Percentiles rank a stretch among this genome's conserved stretches.
These are phyloP conservation scores for Podarcis raffonei DNA, from an alignment of 2,113 vertebrate species.

Conservation along the genomic window DNA sequence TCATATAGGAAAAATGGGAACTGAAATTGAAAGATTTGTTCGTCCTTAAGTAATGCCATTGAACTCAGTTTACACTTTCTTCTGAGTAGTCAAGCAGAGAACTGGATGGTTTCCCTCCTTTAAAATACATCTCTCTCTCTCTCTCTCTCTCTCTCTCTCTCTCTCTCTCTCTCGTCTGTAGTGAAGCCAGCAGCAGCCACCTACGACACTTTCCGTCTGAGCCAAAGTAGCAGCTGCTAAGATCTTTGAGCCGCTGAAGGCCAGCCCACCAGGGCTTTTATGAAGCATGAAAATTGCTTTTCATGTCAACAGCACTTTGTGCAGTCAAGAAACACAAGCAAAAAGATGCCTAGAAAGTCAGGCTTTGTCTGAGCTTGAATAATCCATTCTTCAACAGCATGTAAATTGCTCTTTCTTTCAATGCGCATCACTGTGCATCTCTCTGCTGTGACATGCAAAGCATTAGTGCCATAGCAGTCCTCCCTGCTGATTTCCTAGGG, in stretches of 20 bases:
- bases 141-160: neutral
- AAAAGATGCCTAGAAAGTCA: conserved; percentile 37
- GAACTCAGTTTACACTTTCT: no score
- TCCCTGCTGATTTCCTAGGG: conserved; percentile 14
- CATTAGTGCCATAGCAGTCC: conserved; percentile 1
- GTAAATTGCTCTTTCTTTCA: conserved; percentile 7
- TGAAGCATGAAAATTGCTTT: conserved; percentile 44
- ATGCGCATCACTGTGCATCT: conserved; percentile 19
- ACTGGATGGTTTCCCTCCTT: no score
- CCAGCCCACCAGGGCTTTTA: conserved; percentile 8
- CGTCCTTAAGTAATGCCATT: no score
- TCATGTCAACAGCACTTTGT: conserved; percentile 18
- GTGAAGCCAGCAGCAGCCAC: conserved; percentile 16
- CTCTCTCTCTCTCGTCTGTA: conserved; percentile 3
- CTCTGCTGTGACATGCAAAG: neutral
- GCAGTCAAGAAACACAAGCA: conserved; percentile 27
- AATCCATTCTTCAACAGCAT: conserved; percentile 24
- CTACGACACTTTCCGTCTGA: neutral
- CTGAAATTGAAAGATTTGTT: no score
- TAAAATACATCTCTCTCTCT: no score
- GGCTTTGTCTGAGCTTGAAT: conserved; percentile 40
- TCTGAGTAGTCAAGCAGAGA: no score
- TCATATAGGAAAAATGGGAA: no score
- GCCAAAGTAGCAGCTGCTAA: conserved; percentile 42
- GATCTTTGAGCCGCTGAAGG: neutral